Evolutionary conservation across 2,888 invertebrate species (phyloP), one percentile per base, ranked within the genome.

Genomic region (Drosophila formosana): DNA sequence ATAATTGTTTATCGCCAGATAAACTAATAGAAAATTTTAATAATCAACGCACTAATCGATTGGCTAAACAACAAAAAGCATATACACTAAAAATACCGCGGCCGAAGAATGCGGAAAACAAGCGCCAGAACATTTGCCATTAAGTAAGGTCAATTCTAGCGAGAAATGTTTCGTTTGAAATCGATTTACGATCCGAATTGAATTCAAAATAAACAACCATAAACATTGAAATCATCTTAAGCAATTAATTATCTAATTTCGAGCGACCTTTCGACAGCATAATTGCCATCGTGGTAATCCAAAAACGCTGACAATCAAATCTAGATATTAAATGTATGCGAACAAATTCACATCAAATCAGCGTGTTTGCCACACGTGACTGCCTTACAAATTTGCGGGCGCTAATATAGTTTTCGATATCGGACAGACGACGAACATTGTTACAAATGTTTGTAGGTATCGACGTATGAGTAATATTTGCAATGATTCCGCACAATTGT

Each of bases 1-100:
- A 63, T 56, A 56, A 63, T 47, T 39, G 39, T 63, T 47, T 56
- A 62, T 37, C 18, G 39, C 32, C 46, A 47, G 46, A 46, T 63
- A 55, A 55, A 55, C 18, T 62, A 28, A 39, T 46, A 9, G 62
- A 46, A 55, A 45, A 30, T 46, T 46, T 47, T 63, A 55, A 53
- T 47, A 62, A 39, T 63, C 30, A 28, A 47, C 18, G 7, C 39
- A 47, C 46, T 55, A 62, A 58, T 45, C 46, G 49, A 34, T 55
- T 62, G 7, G 46, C 28, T 9, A 52, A 51, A 23, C 25, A 11
- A n/a, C n/a, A n/a, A 37, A 23, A 52, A 32, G 23, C 50, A 32
- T 37, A 25, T 8, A 45, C 26, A 52, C 41, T 43, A 51, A 43
- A 26, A 52, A 43, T 18, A 30, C 11, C 34, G 26, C 18, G 39